Percentiles rank a stretch among this genome's conserved stretches.
phyloP scores from a whole-genome alignment of 2,113 vertebrate genomes.

The Ondatra zibethicus region DNA sequence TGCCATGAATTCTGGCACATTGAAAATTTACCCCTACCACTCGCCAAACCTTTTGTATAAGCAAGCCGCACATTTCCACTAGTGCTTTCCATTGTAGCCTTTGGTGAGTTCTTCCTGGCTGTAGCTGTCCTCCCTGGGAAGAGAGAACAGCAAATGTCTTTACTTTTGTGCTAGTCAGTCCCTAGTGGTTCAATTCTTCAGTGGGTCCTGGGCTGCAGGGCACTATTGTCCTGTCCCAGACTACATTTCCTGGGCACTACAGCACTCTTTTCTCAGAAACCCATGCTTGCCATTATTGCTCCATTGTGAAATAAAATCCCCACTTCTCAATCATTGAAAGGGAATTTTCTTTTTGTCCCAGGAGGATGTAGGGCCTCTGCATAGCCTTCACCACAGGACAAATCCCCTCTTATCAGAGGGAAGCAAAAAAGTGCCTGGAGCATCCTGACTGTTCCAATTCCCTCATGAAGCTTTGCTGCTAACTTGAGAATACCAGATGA shows the following conservation, averaged over 20 bases:
- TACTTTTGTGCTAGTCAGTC: neutral
- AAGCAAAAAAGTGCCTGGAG: neutral
- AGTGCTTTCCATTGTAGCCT: neutral
- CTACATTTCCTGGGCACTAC: neutral
- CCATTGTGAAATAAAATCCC: slow-evolving; percentile 4
- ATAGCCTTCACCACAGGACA: slow-evolving; percentile 15
- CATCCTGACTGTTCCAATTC: neutral
- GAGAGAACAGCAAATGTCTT: neutral
- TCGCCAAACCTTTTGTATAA: slow-evolving; percentile 10
- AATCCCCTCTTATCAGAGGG: neutral
- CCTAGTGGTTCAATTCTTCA: neutral
- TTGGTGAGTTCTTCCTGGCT: slow-evolving; percentile 26
- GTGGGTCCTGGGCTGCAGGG: neutral
- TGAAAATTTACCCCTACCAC: too few species aligned
- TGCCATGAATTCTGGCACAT: too few species aligned
- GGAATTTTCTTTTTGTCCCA: neutral
- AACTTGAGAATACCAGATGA: slow-evolving; percentile 37
- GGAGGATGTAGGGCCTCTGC: neutral
- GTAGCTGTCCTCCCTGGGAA: neutral
- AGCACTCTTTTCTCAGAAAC: neutral
- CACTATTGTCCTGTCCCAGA: neutral
- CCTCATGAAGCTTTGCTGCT: slow-evolving; percentile 28
- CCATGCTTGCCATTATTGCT: neutral
- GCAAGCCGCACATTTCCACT: slow-evolving; percentile 17
- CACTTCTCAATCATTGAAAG: slow-evolving; percentile 23